Percentiles rank a stretch among this genome's conserved stretches.
Conservation (phyloP, 2,797 vertebrate genomes). For the Perodicticus potto region DNA sequence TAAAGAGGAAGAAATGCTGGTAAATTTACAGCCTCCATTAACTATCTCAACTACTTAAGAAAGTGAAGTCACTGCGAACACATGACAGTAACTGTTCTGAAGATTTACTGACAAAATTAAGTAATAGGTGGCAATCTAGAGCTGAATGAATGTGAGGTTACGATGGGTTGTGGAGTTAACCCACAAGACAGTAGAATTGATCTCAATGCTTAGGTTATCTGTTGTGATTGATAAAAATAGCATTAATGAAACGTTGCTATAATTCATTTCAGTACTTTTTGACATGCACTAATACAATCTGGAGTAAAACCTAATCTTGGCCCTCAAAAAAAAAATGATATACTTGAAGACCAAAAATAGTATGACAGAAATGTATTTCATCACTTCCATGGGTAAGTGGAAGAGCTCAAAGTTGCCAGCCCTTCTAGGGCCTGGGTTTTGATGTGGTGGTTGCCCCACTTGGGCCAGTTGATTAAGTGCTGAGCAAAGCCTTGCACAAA, state of each 20-base stretch:
- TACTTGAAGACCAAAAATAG: background rate
- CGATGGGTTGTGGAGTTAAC: background rate
- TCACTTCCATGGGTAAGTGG: background rate
- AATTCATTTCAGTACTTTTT: background rate
- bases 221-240: background rate
- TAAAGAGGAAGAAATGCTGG: background rate
- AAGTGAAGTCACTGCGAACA: slow-evolving; percentile 2
- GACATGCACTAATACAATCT: background rate
- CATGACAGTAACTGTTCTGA: background rate
- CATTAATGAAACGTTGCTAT: slow-evolving; percentile 25
- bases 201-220: background rate
- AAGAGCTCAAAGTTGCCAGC: background rate
- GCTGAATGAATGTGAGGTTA: background rate
- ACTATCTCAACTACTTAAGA: slow-evolving; percentile 62
- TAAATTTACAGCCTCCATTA: slow-evolving; percentile 67
- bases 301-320: slow-evolving; percentile 17
- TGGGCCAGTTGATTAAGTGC: background rate
- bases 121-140: background rate
- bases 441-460: background rate
- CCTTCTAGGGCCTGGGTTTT: background rate
- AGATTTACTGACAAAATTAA: slow-evolving; percentile 52
- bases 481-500: background rate
- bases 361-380: background rate
- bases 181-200: background rate
- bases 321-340: slow-evolving; percentile 43